Evolutionary conservation across 2,113 vertebrate genomes (phyloP).

Genomic region (Perccottus glenii): DNA sequence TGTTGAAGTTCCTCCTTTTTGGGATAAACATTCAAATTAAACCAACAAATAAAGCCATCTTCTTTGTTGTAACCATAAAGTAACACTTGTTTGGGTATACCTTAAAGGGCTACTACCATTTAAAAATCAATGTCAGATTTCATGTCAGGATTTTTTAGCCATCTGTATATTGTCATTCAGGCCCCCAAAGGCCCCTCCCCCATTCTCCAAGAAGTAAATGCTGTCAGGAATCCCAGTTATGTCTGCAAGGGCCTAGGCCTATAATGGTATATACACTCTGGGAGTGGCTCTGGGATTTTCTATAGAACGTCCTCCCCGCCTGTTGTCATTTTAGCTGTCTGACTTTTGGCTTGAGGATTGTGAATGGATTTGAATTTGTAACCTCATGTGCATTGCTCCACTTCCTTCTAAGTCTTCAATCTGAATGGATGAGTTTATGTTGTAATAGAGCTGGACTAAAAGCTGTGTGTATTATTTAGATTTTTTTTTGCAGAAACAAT

Average conservation of each 20-base stretch:
- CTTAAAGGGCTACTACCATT: background rate
- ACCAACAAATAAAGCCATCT: background rate
- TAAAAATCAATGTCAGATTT: background rate
- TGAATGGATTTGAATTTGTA: background rate
- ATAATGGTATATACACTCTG: background rate
- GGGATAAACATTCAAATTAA: background rate
- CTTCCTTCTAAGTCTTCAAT: background rate
- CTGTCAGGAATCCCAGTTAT: slow-evolving; percentile 61
- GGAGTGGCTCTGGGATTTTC: background rate
- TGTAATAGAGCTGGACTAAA: too few species aligned
- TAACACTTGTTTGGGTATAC: too few species aligned
- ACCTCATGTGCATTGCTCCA: background rate
- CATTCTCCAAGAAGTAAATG: background rate
- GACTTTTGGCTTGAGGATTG: background rate
- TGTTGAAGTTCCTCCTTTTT: background rate
- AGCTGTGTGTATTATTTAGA: too few species aligned
- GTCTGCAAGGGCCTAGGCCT: background rate
- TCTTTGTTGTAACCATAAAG: too few species aligned
- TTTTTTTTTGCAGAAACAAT: background rate
- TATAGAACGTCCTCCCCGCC: background rate
- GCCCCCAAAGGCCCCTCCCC: background rate
- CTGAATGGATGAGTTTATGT: too few species aligned
- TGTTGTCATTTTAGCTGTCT: background rate
- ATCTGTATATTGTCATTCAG: slow-evolving; percentile 26
- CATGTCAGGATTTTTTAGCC: background rate